These are phyloP conservation scores for Folsomia manolachei DNA, from an alignment of 2,888 invertebrate genomes.

Conservation along the genomic window DNA sequence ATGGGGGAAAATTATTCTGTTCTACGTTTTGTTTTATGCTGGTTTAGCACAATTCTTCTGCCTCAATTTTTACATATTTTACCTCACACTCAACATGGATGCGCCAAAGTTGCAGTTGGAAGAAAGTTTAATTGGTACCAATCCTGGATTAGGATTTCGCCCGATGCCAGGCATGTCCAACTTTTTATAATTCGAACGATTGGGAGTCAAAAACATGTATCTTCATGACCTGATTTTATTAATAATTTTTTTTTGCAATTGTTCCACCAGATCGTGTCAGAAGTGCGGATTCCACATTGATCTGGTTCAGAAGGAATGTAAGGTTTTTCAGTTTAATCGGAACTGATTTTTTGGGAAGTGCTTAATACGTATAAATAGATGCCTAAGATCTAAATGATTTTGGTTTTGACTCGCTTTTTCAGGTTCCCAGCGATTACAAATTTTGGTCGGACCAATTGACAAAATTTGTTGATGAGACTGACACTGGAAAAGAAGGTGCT, in stretches of 20 bases:
- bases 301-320: slow-evolving; percentile 74
- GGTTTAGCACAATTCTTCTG: slow-evolving; percentile 91
- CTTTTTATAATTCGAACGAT: too few relatives aligned
- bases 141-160: slow-evolving; percentile 91
- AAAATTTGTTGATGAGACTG: slow-evolving; percentile 73
- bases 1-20: slow-evolving; percentile 93
- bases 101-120: slow-evolving; percentile 88
- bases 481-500: slow-evolving; percentile 62
- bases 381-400: not conserved
- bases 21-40: slow-evolving; percentile 94
- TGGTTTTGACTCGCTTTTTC: too few relatives aligned
- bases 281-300: slow-evolving; percentile 92
- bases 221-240: too few relatives aligned
- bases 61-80: slow-evolving; percentile 90
- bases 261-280: slow-evolving; percentile 71
- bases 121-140: slow-evolving; percentile 81
- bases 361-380: not conserved
- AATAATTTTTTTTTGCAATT: too few relatives aligned
- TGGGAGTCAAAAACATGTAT: too few relatives aligned
- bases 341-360: too few relatives aligned
- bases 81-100: slow-evolving; percentile 79
- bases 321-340: slow-evolving; percentile 54
- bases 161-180: too few relatives aligned
- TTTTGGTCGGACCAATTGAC: slow-evolving; percentile 77
- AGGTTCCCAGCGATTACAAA: slow-evolving; percentile 67